These are phyloP conservation scores for Teleogryllus oceanicus DNA, from an alignment of 2,888 invertebrate species.

Conservation along the genomic window DNA sequence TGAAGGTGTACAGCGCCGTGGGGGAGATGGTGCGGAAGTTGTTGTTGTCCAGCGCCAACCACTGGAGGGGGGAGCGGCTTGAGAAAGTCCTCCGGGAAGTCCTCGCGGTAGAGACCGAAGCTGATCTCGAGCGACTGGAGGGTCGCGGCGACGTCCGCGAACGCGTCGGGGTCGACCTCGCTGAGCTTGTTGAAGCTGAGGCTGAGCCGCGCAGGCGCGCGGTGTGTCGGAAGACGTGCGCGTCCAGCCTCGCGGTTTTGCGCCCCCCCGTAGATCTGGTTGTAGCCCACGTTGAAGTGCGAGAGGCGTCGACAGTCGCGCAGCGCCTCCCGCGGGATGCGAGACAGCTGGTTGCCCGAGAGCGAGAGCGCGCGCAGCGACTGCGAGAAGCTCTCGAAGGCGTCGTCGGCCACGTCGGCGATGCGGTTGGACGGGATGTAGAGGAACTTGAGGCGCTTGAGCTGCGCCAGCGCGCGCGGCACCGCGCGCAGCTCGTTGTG, in stretches of 20 bases:
- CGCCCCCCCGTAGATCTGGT: slow-evolving; percentile 42
- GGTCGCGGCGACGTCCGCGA: slow-evolving; percentile 42
- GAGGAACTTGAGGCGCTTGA: slow-evolving; percentile 40
- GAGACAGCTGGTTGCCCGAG: slow-evolving; percentile 41
- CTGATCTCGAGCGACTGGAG: slow-evolving; percentile 46
- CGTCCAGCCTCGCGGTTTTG: slow-evolving; percentile 43
- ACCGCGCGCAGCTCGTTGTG: slow-evolving; percentile 39
- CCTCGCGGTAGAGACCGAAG: slow-evolving; percentile 41
- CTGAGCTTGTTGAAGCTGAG: slow-evolving; percentile 49
- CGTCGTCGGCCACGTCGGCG: slow-evolving; percentile 37
- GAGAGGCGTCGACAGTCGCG: slow-evolving; percentile 42
- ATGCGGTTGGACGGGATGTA: slow-evolving; percentile 42
- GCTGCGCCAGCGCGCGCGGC: slow-evolving; percentile 39
- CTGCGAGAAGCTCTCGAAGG: slow-evolving; percentile 40
- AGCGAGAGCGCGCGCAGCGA: slow-evolving; percentile 40
- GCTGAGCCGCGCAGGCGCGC: slow-evolving; percentile 47
- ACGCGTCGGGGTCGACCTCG: slow-evolving; percentile 46
- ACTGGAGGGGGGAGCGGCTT: slow-evolving; percentile 43
- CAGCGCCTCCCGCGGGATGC: slow-evolving; percentile 41
- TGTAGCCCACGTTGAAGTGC: slow-evolving; percentile 45
- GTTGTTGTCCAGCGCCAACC: slow-evolving; percentile 46
- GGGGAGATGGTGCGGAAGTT: slow-evolving; percentile 40
- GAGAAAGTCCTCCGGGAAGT: slow-evolving; percentile 41
- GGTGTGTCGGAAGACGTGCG: slow-evolving; percentile 44
- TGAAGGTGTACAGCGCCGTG: slow-evolving; percentile 41